A percentile compares a stretch with the other conserved stretches of the same genome.
phyloP scores from a whole-genome alignment of 2,888 invertebrate species.

The Melinopterus prodromus region DNA sequence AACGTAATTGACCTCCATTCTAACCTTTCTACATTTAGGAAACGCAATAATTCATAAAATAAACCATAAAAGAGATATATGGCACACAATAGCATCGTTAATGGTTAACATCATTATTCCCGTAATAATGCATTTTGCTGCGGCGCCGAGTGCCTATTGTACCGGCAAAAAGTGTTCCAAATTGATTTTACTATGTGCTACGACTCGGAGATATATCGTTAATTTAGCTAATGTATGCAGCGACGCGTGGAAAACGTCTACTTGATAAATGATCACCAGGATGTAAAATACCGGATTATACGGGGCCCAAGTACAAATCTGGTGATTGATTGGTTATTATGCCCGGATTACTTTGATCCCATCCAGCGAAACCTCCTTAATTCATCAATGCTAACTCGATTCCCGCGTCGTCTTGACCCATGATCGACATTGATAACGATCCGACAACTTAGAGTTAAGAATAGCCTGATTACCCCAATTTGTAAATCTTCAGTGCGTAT shows the following conservation, averaged over 20 bases:
- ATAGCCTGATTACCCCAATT: no score
- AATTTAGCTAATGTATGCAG: neutral
- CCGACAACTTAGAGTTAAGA: no score
- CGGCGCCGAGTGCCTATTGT: neutral
- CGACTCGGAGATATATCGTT: neutral
- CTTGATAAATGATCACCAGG: neutral
- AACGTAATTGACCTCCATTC: no score
- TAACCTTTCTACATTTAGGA: no score
- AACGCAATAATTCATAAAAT: no score
- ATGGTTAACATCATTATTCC: no score
- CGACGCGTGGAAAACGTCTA: neutral
- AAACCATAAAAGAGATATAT: no score
- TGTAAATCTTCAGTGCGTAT: no score
- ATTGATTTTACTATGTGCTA: neutral
- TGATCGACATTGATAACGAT: neutral
- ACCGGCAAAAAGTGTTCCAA: neutral
- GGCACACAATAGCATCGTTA: no score
- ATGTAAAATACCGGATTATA: neutral
- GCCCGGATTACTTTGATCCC: neutral
- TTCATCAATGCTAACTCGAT: conserved; percentile 4
- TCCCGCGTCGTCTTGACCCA: neutral
- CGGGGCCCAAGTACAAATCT: neutral
- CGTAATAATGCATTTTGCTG: no score
- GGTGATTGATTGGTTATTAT: conserved; percentile 4
- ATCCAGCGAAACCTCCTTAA: neutral